Conservation (phyloP, 2,113 vertebrate species). For the Neolamprologus brichardi region DNA sequence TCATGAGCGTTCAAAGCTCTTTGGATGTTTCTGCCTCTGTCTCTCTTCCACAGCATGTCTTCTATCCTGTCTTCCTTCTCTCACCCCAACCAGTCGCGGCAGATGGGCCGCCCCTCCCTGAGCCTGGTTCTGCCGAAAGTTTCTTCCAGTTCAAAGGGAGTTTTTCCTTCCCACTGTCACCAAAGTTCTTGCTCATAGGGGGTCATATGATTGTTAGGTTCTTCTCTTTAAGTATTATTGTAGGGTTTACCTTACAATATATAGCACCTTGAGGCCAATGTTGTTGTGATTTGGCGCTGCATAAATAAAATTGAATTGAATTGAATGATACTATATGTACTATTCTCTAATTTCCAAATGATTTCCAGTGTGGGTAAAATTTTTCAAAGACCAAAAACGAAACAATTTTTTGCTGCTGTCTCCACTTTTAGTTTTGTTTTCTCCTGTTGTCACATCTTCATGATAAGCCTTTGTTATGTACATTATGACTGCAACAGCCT, state of each 20-base stretch:
- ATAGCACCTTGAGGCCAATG: accelerated
- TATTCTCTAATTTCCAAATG: not conserved
- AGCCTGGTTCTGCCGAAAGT: not conserved
- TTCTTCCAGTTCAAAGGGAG: accelerated
- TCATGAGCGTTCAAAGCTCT: not conserved
- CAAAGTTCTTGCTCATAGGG: accelerated
- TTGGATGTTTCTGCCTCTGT: not conserved
- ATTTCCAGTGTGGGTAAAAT: not conserved
- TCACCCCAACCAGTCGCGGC: accelerated
- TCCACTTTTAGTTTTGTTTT: not conserved
- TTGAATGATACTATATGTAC: not conserved
- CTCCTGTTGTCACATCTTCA: not conserved
- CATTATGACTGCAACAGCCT: not conserved
- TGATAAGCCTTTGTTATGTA: not conserved
- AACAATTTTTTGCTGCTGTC: not conserved
- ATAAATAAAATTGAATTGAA: not conserved
- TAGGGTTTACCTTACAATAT: not conserved
- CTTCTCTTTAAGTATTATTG: not conserved
- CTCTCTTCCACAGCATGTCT: not conserved
- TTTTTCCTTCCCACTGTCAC: not conserved
- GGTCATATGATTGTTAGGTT: not conserved
- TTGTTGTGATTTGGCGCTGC: accelerated
- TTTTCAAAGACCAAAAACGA: accelerated
- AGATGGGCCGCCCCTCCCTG: not conserved
- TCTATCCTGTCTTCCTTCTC: not conserved